Evolutionary conservation across 2,797 vertebrate genomes (phyloP).

Genomic region (Enteromius trimaculatus): DNA sequence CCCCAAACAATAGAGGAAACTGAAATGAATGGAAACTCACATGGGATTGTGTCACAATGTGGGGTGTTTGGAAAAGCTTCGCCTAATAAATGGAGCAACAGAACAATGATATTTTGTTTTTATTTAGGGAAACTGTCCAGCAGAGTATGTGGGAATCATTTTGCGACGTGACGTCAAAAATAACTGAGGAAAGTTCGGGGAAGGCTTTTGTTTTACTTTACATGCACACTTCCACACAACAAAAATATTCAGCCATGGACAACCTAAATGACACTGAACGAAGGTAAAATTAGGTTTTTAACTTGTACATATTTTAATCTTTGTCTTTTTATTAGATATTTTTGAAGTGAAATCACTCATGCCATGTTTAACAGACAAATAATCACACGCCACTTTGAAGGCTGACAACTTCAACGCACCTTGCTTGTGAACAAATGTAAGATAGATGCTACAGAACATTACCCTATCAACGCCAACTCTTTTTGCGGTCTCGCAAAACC

Average conservation of each 20-base stretch:
- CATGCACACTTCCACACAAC: conserved; percentile 53
- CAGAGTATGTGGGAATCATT: conserved; percentile 23
- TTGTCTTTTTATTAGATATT: conserved; percentile 51
- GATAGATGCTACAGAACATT: conserved; percentile 56
- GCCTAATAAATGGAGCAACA: conserved; percentile 13
- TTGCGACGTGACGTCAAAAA: conserved; percentile 30
- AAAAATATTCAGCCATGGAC: conserved; percentile 54
- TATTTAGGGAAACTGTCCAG: conserved; percentile 34
- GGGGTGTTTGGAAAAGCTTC: conserved; percentile 18
- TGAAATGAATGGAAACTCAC: conserved; percentile 35
- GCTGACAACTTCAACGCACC: conserved; percentile 32
- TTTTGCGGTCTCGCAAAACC: conserved; percentile 45
- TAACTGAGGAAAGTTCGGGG: conserved; percentile 3
- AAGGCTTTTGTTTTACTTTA: conserved; percentile 42
- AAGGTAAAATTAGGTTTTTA: conserved; percentile 49
- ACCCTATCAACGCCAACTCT: conserved; percentile 48
- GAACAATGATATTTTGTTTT: not conserved
- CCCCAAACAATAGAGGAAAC: conserved; percentile 48
- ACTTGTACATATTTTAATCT: conserved; percentile 48
- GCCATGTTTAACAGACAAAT: conserved; percentile 54
- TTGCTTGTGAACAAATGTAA: conserved; percentile 43
- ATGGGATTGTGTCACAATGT: conserved; percentile 17
- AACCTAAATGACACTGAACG: conserved; percentile 49
- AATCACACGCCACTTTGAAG: conserved; percentile 50
- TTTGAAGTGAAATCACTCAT: conserved; percentile 53